phyloP scores from a whole-genome alignment of 2,113 vertebrate species.

The Chionomys nivalis region DNA sequence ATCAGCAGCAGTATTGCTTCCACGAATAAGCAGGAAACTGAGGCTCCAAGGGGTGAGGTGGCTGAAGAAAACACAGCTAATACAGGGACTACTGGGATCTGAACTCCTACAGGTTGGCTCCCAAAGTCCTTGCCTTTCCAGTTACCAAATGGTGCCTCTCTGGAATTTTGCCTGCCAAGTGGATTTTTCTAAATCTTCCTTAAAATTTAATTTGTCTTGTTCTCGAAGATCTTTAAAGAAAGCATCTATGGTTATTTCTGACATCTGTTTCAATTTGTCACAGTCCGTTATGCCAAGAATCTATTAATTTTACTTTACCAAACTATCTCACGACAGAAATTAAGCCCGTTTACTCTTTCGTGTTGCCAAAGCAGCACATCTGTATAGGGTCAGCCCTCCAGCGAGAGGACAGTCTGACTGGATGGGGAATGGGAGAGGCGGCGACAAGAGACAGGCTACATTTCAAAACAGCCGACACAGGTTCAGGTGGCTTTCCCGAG shows the following conservation, averaged over 20 bases:
- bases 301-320: constrained; percentile 55
- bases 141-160: neutral
- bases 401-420: neutral
- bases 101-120: neutral
- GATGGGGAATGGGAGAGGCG: neutral
- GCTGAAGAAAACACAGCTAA: neutral
- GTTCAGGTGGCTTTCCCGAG: neutral
- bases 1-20: neutral
- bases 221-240: constrained; percentile 56
- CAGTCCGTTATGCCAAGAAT: constrained; percentile 54
- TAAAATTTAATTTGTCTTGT: constrained; percentile 30
- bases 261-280: constrained; percentile 59
- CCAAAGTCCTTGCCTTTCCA: neutral
- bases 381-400: neutral
- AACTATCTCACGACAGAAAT: constrained; percentile 43
- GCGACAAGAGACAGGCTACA: neutral
- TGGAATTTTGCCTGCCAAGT: constrained; percentile 43
- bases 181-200: constrained; percentile 4
- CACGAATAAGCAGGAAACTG: neutral
- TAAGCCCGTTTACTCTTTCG: constrained; percentile 12
- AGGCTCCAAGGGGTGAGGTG: neutral
- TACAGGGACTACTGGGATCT: neutral
- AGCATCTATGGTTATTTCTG: constrained; percentile 47
- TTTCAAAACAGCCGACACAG: neutral
- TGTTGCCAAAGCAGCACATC: neutral